Conservation (phyloP, 35 echinoderm and acorn worm genomes). For the Lytechinus pictus region DNA sequence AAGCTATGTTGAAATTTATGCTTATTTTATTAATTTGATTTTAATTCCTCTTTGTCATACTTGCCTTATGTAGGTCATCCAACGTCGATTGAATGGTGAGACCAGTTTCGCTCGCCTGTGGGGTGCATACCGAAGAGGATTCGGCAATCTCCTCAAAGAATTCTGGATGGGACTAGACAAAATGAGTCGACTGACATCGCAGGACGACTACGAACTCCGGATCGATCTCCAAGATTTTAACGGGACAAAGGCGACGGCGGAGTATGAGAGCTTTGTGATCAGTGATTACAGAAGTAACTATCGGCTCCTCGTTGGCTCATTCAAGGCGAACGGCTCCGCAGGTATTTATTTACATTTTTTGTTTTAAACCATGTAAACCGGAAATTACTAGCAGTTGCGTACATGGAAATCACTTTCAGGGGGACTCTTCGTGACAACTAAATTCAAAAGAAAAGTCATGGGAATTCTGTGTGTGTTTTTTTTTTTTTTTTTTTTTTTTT, state of each 20-base stretch:
- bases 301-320: conserved; percentile 6
- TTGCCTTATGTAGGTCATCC: conserved; percentile 51
- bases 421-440: too few species aligned
- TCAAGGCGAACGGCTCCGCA: conserved; percentile 54
- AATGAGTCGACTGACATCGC: conserved; percentile 52
- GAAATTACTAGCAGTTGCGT: too few species aligned
- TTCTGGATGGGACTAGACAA: conserved; percentile 67
- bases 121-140: conserved; percentile 54
- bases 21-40: too few species aligned
- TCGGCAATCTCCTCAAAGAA: conserved; percentile 55
- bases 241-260: not conserved
- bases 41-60: too few species aligned
- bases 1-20: too few species aligned
- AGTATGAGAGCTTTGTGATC: conserved; percentile 30
- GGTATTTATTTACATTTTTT: not conserved
- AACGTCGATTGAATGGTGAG: conserved; percentile 59
- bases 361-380: too few species aligned
- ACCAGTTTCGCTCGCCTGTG: conserved; percentile 48
- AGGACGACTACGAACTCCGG: conserved; percentile 66
- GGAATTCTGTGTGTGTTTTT: too few species aligned
- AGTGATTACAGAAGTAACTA: conserved; percentile 23
- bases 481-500: fast-evolving
- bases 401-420: too few species aligned
- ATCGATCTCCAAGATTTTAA: conserved; percentile 55
- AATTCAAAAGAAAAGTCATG: too few species aligned